Conservation (phyloP, 37 sponge, comb jelly and placozoan genomes). For the Crambe crambe region DNA sequence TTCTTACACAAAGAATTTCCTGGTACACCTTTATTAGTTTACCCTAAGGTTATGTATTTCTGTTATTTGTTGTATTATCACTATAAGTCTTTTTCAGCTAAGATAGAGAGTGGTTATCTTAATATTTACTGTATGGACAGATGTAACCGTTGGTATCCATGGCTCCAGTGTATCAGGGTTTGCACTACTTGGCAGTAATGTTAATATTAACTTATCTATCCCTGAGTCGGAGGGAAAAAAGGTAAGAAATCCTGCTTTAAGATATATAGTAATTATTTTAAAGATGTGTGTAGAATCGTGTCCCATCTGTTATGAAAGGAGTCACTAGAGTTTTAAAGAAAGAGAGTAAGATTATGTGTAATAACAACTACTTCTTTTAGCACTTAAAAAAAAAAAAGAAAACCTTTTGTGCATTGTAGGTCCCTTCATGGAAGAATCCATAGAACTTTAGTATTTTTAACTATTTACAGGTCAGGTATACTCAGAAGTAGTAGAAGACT, state of each 20-base stretch:
- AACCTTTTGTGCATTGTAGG: too few species aligned
- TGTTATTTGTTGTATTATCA: too few species aligned
- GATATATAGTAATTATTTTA: too few species aligned
- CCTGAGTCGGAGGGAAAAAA: not conserved
- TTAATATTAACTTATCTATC: constrained; percentile 63
- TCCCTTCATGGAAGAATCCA: too few species aligned
- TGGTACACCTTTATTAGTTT: not conserved
- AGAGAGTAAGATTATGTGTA: not conserved
- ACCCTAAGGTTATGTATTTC: too few species aligned
- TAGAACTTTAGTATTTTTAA: too few species aligned
- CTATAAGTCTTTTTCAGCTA: too few species aligned
- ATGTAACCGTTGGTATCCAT: constrained; percentile 55
- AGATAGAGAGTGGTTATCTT: not conserved
- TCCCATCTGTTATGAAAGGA: not conserved
- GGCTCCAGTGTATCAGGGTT: constrained; percentile 62
- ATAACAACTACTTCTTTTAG: not conserved
- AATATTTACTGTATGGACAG: constrained; percentile 6
- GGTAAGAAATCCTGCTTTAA: too few species aligned
- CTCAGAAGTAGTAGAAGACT: not conserved
- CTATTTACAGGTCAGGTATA: too few species aligned
- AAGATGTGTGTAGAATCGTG: not conserved
- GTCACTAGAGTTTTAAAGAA: not conserved
- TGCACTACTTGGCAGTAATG: constrained; percentile 55
- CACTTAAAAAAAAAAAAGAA: too few species aligned
- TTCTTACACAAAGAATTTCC: not conserved